Conservation (phyloP, 2,113 vertebrate species). For the Sitta europaea region DNA sequence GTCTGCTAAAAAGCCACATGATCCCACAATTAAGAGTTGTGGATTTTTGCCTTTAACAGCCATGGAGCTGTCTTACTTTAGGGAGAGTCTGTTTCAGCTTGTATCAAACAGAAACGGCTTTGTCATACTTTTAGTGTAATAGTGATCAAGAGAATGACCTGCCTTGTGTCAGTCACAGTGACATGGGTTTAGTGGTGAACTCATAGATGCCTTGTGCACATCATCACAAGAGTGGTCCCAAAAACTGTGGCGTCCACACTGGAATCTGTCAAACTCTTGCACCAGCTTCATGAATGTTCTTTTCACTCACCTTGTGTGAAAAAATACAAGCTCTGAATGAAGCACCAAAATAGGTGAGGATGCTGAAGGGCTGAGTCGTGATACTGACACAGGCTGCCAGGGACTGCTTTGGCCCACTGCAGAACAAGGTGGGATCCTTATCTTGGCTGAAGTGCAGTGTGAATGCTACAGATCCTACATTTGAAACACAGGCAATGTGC, state of each 20-base stretch:
- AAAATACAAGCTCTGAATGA: neutral
- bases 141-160: neutral
- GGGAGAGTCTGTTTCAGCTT: neutral
- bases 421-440: neutral
- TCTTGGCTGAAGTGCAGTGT: neutral
- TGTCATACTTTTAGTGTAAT: neutral
- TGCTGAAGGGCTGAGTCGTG: neutral
- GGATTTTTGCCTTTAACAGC: neutral
- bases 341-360: neutral
- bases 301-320: neutral
- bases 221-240: neutral
- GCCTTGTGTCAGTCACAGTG: neutral
- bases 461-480: neutral
- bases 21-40: neutral
- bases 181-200: neutral
- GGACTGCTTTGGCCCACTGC: neutral
- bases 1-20: neutral
- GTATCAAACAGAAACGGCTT: fast-evolving
- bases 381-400: neutral
- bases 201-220: neutral
- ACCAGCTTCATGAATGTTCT: neutral
- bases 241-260: neutral
- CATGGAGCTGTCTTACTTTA: neutral
- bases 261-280: neutral
- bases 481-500: neutral